Conservation (phyloP, 2,113 vertebrate genomes). For the Plecturocebus donacophilus region DNA sequence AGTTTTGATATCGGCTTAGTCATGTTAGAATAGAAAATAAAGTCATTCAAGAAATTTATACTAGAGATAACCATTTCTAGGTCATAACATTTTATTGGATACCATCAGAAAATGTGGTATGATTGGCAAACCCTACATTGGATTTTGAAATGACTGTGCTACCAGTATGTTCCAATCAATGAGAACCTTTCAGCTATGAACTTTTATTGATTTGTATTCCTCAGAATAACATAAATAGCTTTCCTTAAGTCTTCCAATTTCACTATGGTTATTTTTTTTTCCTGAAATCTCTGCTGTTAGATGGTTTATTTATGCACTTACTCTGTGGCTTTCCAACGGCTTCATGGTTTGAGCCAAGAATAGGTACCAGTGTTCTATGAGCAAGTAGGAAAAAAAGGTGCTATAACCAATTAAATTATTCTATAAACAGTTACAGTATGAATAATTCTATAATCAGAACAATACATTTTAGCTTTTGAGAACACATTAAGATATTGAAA, state of each 20-base stretch:
- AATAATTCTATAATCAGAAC: neutral
- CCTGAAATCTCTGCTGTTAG: slow-evolving; percentile 68
- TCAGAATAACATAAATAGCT: slow-evolving; percentile 77
- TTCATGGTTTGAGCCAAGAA: slow-evolving; percentile 54
- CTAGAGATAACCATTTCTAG: slow-evolving; percentile 75
- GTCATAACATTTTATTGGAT: slow-evolving; percentile 83
- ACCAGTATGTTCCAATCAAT: slow-evolving; percentile 93
- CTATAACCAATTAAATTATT: neutral
- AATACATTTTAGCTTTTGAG: slow-evolving; percentile 18
- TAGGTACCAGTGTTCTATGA: neutral
- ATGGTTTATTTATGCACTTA: slow-evolving; percentile 78
- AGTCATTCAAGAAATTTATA: slow-evolving; percentile 72
- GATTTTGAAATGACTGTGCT: slow-evolving; percentile 86
- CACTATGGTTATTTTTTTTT: slow-evolving; percentile 78
- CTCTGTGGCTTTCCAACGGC: slow-evolving; percentile 48
- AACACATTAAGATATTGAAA: slow-evolving; percentile 12
- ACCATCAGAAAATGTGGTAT: slow-evolving; percentile 82
- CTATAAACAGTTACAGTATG: neutral
- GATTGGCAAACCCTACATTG: slow-evolving; percentile 80
- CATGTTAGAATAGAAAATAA: slow-evolving; percentile 75
- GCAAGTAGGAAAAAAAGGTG: neutral
- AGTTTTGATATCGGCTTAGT: slow-evolving; percentile 68
- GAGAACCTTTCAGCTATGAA: slow-evolving; percentile 90
- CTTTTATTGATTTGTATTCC: slow-evolving; percentile 90
- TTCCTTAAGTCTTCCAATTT: slow-evolving; percentile 84